These are phyloP conservation scores for Perca fluviatilis DNA, from an alignment of 2,113 vertebrate genomes.

Conservation along the genomic window DNA sequence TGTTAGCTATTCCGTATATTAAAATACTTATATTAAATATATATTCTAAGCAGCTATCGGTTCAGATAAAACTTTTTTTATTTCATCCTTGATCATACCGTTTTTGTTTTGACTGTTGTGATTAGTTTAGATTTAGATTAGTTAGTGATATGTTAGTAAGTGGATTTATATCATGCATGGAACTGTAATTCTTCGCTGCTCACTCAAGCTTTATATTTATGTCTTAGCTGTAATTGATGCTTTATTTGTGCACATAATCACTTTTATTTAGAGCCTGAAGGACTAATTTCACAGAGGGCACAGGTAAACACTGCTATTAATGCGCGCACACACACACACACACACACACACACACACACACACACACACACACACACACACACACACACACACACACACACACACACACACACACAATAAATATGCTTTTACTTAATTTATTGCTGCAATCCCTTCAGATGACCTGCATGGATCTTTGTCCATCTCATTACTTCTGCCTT, in stretches of 20 bases:
- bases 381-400: neutral
- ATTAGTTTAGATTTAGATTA: no score
- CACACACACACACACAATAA: constrained; percentile 11
- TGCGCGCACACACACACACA: neutral
- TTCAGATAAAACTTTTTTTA: neutral
- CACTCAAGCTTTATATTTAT: constrained; percentile 35
- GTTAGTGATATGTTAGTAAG: neutral
- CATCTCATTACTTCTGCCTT: constrained; percentile 10
- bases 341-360: neutral
- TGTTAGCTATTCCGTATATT: neutral
- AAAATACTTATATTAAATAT: neutral
- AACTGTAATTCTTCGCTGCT: neutral
- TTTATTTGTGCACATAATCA: constrained; percentile 41
- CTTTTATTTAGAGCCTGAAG: constrained; percentile 30
- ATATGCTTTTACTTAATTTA: constrained; percentile 34
- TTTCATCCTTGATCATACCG: constrained; percentile 8
- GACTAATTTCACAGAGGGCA: constrained; percentile 21
- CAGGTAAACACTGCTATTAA: constrained; percentile 7
- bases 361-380: no score
- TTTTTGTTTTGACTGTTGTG: neutral
- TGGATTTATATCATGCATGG: constrained; percentile 12
- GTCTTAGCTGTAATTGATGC: constrained; percentile 35
- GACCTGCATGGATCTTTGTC: neutral
- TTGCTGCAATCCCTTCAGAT: neutral
- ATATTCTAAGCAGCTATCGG: constrained; percentile 13